Conservation (phyloP, 1,140 invertebrate genomes). For the Pseudomyrmex sp. region DNA sequence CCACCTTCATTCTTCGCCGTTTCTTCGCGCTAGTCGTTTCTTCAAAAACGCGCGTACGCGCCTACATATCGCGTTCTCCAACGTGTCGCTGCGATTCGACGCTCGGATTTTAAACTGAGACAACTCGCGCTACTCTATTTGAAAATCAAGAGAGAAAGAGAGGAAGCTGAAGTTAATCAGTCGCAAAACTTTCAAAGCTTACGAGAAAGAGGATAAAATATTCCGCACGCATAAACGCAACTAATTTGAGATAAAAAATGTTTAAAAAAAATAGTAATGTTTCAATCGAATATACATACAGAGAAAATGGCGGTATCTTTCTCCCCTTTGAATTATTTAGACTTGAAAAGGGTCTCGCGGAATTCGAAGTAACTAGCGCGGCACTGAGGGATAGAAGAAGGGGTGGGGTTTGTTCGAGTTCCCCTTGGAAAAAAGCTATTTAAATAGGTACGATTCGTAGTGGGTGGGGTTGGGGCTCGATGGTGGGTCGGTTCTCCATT, state of each 20-base stretch:
- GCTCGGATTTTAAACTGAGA: background rate
- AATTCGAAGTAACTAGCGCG: constrained; percentile 81
- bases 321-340: constrained; percentile 69
- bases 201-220: too few relatives aligned
- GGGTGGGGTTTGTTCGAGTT: constrained; percentile 76
- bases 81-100: constrained; percentile 49
- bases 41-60: constrained; percentile 59
- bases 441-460: constrained; percentile 82
- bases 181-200: too few relatives aligned
- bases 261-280: background rate
- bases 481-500: constrained; percentile 79
- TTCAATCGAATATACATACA: background rate
- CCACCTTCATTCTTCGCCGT: background rate
- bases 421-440: constrained; percentile 84
- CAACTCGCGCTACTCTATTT: background rate
- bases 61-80: constrained; percentile 35
- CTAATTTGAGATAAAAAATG: too few relatives aligned
- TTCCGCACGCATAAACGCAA: too few relatives aligned
- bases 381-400: constrained; percentile 63
- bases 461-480: constrained; percentile 74
- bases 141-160: background rate
- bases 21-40: constrained; percentile 58
- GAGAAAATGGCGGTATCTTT: constrained; percentile 72
- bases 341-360: constrained; percentile 73
- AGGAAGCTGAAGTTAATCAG: too few relatives aligned